Percentiles rank a stretch among this genome's conserved stretches.
Conservation (phyloP, 1,140 invertebrate genomes). For the Phthorimaea operculella region DNA sequence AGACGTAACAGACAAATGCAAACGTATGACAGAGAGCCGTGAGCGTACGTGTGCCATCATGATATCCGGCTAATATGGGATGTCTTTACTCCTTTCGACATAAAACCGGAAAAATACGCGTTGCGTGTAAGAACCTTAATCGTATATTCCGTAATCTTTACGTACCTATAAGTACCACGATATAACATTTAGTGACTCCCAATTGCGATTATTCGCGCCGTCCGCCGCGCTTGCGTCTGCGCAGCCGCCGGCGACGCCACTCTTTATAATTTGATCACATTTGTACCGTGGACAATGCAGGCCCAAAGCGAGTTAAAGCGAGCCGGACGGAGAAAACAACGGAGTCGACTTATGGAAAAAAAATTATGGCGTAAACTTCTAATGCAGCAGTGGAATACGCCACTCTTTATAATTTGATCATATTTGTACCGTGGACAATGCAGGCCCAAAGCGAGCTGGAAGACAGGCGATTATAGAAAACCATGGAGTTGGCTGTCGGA, state of each 20-base stretch:
- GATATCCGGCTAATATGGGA: too few relatives aligned
- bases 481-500: slow-evolving; percentile 29
- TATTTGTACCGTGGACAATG: slow-evolving; percentile 63
- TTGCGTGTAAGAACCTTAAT: too few relatives aligned
- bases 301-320: slow-evolving; percentile 45
- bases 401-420: slow-evolving; percentile 66
- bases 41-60: too few relatives aligned
- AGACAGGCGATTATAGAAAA: slow-evolving; percentile 38
- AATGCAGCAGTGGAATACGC: too few relatives aligned
- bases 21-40: too few relatives aligned
- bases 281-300: slow-evolving; percentile 60
- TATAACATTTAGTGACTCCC: slow-evolving; percentile 29
- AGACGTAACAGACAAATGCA: too few relatives aligned
- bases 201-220: slow-evolving; percentile 39
- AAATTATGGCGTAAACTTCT: not conserved
- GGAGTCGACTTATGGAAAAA: slow-evolving; percentile 18
- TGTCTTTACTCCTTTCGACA: too few relatives aligned
- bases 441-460: slow-evolving; percentile 44
- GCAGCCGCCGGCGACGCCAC: slow-evolving; percentile 39
- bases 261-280: slow-evolving; percentile 67
- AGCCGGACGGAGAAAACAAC: slow-evolving; percentile 39
- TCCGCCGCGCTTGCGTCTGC: slow-evolving; percentile 3
- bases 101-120: too few relatives aligned
- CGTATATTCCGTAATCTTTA: too few relatives aligned
- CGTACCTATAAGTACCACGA: slow-evolving; percentile 13